A percentile compares a stretch with the other conserved stretches of the same genome.
These are phyloP conservation scores for Rugalucina vietnamica DNA, from an alignment of 2,888 invertebrate genomes.

Conservation along the genomic window DNA sequence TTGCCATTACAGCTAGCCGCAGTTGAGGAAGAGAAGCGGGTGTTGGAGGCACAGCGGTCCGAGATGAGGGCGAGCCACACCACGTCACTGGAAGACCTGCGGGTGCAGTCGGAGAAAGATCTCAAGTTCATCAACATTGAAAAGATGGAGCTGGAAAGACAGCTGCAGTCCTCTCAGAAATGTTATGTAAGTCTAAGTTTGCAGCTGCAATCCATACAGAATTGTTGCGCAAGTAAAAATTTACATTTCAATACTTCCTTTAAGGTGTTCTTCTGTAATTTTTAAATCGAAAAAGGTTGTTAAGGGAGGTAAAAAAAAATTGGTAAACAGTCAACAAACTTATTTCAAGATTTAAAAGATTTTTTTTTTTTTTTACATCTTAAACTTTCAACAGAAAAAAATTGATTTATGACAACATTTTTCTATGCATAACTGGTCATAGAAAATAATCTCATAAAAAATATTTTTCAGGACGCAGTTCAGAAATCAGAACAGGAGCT, in stretches of 20 bases:
- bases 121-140: constrained; percentile 49
- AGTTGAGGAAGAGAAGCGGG: constrained; percentile 67
- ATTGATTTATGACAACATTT: no score
- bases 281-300: no score
- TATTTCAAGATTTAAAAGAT: no score
- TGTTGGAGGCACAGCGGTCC: constrained; percentile 51
- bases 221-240: no score
- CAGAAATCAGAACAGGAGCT: constrained; percentile 54
- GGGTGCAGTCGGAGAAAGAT: constrained; percentile 50
- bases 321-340: no score
- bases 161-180: constrained; percentile 56
- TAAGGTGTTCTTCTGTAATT: no score
- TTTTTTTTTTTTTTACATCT: no score
- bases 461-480: constrained; percentile 44
- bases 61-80: constrained; percentile 37
- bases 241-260: no score
- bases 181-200: constrained; percentile 48
- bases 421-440: no score
- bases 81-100: constrained; percentile 28
- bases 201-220: no score
- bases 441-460: background rate
- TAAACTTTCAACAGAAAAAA: no score
- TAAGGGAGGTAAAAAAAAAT: no score
- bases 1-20: constrained; percentile 62
- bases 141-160: constrained; percentile 58